Conservation (phyloP, 1,140 invertebrate species). For the Gryon sp. region DNA sequence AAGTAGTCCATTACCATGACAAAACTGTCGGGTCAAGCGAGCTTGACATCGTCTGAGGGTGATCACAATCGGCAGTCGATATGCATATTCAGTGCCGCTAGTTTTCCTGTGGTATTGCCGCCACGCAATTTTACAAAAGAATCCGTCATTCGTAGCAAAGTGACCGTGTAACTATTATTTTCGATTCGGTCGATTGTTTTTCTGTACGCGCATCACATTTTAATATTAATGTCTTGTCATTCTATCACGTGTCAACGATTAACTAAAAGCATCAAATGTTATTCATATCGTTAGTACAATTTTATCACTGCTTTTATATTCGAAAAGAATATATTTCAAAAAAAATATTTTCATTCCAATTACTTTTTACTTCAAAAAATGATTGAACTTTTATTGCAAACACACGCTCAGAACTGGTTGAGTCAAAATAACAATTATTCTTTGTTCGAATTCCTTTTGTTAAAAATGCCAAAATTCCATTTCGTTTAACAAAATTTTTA, state of each 20-base stretch:
- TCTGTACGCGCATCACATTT: slow-evolving; percentile 24
- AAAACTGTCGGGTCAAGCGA: slow-evolving; percentile 75
- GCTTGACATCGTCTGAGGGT: slow-evolving; percentile 74
- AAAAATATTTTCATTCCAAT: no score
- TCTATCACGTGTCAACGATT: background rate
- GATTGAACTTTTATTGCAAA: no score
- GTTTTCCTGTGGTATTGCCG: slow-evolving; percentile 67
- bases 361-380: no score
- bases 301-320: no score
- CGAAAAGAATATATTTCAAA: no score
- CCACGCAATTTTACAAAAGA: slow-evolving; percentile 54
- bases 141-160: slow-evolving; percentile 55
- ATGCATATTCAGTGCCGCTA: slow-evolving; percentile 75
- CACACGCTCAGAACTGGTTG: no score
- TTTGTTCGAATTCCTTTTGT: no score
- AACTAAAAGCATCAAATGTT: background rate
- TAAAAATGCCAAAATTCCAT: no score
- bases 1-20: slow-evolving; percentile 76
- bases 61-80: slow-evolving; percentile 72
- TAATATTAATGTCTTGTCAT: slow-evolving; percentile 26
- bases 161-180: slow-evolving; percentile 54
- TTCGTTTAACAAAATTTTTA: no score
- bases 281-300: no score
- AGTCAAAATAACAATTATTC: no score
- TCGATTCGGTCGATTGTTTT: slow-evolving; percentile 29